Percentiles rank a stretch among this genome's conserved stretches.
phyloP scores from a whole-genome alignment of 2,888 invertebrate genomes.

The Cremastinae sp. region DNA sequence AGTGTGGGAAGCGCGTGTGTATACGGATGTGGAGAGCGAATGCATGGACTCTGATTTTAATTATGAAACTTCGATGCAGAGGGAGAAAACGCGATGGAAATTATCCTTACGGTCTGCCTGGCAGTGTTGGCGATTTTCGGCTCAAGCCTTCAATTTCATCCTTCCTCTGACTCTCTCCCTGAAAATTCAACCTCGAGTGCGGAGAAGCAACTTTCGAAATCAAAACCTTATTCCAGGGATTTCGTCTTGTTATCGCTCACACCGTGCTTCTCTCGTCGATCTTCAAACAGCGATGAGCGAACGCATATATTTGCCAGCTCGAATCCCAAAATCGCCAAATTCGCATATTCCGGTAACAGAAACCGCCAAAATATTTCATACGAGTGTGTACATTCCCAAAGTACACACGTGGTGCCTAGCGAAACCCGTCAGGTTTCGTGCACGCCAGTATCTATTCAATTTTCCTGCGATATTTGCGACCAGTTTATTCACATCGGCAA shows the following conservation, averaged over 20 bases:
- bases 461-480: too few species aligned
- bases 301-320: constrained; percentile 38
- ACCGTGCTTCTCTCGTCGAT: constrained; percentile 54
- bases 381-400: not conserved
- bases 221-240: constrained; percentile 58
- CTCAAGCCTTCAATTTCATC: not conserved
- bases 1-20: not conserved
- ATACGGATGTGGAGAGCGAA: not conserved
- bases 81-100: constrained; percentile 67
- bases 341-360: constrained; percentile 20
- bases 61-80: constrained; percentile 69
- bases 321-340: constrained; percentile 46
- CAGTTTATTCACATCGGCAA: too few species aligned
- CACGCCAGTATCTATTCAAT: too few species aligned
- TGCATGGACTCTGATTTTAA: constrained; percentile 69
- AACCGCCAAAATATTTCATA: not conserved
- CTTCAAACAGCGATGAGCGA: too few species aligned
- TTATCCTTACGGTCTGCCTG: constrained; percentile 61
- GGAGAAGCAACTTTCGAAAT: constrained; percentile 49
- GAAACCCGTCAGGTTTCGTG: too few species aligned
- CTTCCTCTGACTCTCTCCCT: constrained; percentile 33
- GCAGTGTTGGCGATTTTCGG: constrained; percentile 56
- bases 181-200: constrained; percentile 57
- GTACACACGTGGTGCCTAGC: constrained; percentile 1
- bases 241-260: constrained; percentile 48